Conservation (phyloP, 2,888 invertebrate species). For the Bombylius discolor region DNA sequence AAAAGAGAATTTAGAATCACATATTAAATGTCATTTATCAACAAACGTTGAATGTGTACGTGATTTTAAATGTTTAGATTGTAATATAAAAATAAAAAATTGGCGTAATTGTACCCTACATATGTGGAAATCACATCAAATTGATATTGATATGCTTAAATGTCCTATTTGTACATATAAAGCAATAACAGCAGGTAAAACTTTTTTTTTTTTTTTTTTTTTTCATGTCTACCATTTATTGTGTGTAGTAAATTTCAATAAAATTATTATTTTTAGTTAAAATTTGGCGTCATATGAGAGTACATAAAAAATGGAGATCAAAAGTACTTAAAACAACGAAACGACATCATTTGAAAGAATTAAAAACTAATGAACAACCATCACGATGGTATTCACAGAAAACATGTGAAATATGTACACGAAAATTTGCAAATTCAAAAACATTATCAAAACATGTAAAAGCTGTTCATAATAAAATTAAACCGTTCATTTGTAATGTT, state of each 20-base stretch:
- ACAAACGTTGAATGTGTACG: slow-evolving; percentile 18
- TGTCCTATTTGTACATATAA: slow-evolving; percentile 47
- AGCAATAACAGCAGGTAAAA: slow-evolving; percentile 38
- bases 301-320: slow-evolving; percentile 39
- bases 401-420: slow-evolving; percentile 53
- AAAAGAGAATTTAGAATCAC: slow-evolving; percentile 35
- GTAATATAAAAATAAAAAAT: slow-evolving; percentile 39
- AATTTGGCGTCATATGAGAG: slow-evolving; percentile 49
- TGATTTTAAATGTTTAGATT: slow-evolving; percentile 42
- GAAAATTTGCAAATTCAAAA: slow-evolving; percentile 54
- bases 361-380: slow-evolving; percentile 9
- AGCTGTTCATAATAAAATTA: slow-evolving; percentile 58
- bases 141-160: slow-evolving; percentile 45
- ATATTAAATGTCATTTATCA: slow-evolving; percentile 40
- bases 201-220: slow-evolving; percentile 1
- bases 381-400: slow-evolving; percentile 44
- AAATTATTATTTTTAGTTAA: slow-evolving; percentile 31
- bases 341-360: slow-evolving; percentile 14
- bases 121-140: slow-evolving; percentile 52
- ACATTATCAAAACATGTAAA: slow-evolving; percentile 55
- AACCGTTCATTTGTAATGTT: slow-evolving; percentile 59
- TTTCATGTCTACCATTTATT: not conserved
- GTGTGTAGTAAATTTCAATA: not conserved
- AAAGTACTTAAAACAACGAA: slow-evolving; percentile 20
- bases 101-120: slow-evolving; percentile 57